These are phyloP conservation scores for Tromatobia lineatoria DNA, from an alignment of 2,888 invertebrate genomes.

Conservation along the genomic window DNA sequence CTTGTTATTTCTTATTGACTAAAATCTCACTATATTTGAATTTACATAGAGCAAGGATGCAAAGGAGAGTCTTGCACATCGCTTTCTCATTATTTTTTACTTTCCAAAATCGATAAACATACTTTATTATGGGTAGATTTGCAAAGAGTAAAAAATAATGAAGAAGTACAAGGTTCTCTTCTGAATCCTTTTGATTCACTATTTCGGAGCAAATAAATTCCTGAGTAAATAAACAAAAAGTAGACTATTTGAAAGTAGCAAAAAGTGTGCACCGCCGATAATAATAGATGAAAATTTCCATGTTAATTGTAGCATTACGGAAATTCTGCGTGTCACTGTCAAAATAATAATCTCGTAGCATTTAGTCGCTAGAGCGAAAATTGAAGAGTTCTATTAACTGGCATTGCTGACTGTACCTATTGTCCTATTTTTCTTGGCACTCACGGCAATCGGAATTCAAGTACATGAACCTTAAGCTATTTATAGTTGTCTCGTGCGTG, in stretches of 20 bases:
- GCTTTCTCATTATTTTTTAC: no score
- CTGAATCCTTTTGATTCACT: background rate
- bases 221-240: no score
- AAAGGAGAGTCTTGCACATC: no score
- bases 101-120: no score
- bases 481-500: slow-evolving; percentile 65
- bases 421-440: slow-evolving; percentile 76
- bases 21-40: no score
- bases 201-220: no score
- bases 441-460: slow-evolving; percentile 69
- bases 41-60: no score
- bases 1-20: no score
- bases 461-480: slow-evolving; percentile 70
- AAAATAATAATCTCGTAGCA: background rate
- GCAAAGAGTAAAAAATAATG: no score
- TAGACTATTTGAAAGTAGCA: no score
- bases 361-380: background rate
- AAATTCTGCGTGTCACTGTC: background rate
- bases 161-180: background rate
- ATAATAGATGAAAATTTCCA: slow-evolving; percentile 10
- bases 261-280: background rate
- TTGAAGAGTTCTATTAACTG: slow-evolving; percentile 18
- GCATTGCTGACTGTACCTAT: slow-evolving; percentile 47
- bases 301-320: slow-evolving; percentile 14
- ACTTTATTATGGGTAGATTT: no score